Evolutionary conservation across 2,797 vertebrate species (phyloP).

Genomic region (Babyrousa celebensis): DNA sequence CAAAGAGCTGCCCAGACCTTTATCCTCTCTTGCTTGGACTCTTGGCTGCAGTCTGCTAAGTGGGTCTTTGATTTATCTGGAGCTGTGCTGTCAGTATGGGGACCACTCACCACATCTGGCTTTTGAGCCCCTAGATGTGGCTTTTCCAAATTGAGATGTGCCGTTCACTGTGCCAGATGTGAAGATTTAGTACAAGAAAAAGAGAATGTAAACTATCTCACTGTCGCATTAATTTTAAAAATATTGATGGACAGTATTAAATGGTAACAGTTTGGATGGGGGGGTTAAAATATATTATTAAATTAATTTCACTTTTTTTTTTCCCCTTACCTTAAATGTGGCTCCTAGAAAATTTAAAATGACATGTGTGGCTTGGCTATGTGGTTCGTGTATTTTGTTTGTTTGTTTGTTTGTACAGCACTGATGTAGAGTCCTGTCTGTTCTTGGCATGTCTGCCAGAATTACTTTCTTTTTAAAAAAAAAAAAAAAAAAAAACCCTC

Average conservation of each 20-base stretch:
- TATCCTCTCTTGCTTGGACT: background rate
- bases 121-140: background rate
- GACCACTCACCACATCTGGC: background rate
- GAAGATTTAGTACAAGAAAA: background rate
- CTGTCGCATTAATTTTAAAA: constrained; percentile 12
- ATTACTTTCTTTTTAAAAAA: constrained; percentile 43
- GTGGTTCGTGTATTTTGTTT: background rate
- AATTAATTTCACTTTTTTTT: constrained; percentile 54
- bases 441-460: background rate
- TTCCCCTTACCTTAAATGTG: constrained; percentile 26
- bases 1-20: background rate
- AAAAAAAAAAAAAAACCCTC: background rate
- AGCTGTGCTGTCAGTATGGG: background rate
- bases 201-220: background rate
- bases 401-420: background rate
- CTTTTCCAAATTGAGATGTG: background rate
- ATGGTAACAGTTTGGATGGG: constrained; percentile 5
- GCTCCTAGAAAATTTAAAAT: constrained; percentile 47
- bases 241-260: background rate
- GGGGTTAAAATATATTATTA: constrained; percentile 53
- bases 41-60: background rate
- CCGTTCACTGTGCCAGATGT: background rate
- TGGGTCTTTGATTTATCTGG: background rate
- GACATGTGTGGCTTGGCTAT: constrained; percentile 25
- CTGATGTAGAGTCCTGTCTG: background rate